phyloP scores from a whole-genome alignment of 2,113 vertebrate species.

The Chaetodon trifascialis region DNA sequence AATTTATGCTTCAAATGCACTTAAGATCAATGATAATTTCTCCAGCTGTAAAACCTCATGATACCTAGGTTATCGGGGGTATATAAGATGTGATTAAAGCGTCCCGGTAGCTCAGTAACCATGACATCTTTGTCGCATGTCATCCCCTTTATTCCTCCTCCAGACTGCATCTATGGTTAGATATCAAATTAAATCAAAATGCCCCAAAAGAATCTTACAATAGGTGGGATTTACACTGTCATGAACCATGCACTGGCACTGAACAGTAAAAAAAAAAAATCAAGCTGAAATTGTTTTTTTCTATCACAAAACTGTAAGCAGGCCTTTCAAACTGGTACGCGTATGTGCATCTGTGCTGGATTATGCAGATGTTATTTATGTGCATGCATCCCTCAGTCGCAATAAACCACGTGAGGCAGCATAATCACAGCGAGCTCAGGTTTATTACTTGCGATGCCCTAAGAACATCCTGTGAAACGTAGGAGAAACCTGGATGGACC shows the following conservation, averaged over 20 bases:
- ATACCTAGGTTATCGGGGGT: constrained; percentile 64
- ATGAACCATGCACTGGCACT: not conserved
- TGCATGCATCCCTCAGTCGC: constrained; percentile 21
- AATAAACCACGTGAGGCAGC: constrained; percentile 19
- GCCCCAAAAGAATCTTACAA: constrained; percentile 15
- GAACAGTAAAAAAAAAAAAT: not conserved
- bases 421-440: not conserved
- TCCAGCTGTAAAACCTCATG: constrained; percentile 65
- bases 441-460: not conserved
- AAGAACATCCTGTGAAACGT: not conserved
- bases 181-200: constrained; percentile 54
- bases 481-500: not conserved
- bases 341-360: constrained; percentile 14
- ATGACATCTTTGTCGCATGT: constrained; percentile 70
- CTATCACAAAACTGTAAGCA: not conserved
- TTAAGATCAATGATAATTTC: constrained; percentile 78
- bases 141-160: constrained; percentile 22
- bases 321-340: not conserved
- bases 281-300: not conserved
- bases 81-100: constrained; percentile 76
- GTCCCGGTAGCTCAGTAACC: constrained; percentile 61
- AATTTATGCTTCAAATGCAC: constrained; percentile 74
- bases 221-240: constrained; percentile 6
- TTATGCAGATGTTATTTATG: constrained; percentile 36
- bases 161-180: constrained; percentile 17